phyloP scores from a whole-genome alignment of 2,113 vertebrate species.

The Oryzias melastigma region DNA sequence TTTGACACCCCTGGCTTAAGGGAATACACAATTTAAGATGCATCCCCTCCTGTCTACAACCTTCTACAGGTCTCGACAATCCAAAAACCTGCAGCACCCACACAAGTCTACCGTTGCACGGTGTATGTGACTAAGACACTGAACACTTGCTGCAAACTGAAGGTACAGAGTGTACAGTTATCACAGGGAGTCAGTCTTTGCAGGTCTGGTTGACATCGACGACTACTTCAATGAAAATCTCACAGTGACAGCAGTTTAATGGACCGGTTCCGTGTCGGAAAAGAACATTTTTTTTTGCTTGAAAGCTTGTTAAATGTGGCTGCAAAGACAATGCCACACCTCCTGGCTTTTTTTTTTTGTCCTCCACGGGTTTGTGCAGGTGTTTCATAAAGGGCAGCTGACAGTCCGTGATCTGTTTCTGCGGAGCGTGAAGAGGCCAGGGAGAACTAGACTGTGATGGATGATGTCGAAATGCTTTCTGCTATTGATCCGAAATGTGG shows the following conservation, averaged over 20 bases:
- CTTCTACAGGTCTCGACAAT: too few relatives aligned
- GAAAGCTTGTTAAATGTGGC: slow-evolving; percentile 30
- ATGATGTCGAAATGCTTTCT: slow-evolving; percentile 57
- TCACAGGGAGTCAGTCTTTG: slow-evolving; percentile 15
- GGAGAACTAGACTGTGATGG: slow-evolving; percentile 55
- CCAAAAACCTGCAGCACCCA: too few relatives aligned
- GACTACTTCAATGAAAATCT: slow-evolving; percentile 31
- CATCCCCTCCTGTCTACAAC: too few relatives aligned
- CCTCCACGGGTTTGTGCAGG: slow-evolving; percentile 31
- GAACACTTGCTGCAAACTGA: neutral
- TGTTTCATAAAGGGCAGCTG: slow-evolving; percentile 47
- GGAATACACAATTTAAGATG: too few relatives aligned
- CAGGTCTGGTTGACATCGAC: slow-evolving; percentile 20
- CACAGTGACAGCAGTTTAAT: slow-evolving; percentile 36
- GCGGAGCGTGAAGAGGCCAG: slow-evolving; percentile 27
- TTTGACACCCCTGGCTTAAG: too few relatives aligned
- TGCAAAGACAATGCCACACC: slow-evolving; percentile 19
- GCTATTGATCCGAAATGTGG: slow-evolving; percentile 54
- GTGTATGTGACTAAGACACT: too few relatives aligned
- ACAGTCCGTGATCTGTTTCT: slow-evolving; percentile 63
- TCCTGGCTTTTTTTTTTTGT: slow-evolving; percentile 22
- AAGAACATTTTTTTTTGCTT: slow-evolving; percentile 17
- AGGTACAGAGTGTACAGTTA: slow-evolving; percentile 4
- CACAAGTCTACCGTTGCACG: too few relatives aligned
- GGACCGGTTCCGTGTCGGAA: slow-evolving; percentile 20